Evolutionary conservation across 2,797 vertebrate genomes (phyloP).

Genomic region (Trachurus trachurus): DNA sequence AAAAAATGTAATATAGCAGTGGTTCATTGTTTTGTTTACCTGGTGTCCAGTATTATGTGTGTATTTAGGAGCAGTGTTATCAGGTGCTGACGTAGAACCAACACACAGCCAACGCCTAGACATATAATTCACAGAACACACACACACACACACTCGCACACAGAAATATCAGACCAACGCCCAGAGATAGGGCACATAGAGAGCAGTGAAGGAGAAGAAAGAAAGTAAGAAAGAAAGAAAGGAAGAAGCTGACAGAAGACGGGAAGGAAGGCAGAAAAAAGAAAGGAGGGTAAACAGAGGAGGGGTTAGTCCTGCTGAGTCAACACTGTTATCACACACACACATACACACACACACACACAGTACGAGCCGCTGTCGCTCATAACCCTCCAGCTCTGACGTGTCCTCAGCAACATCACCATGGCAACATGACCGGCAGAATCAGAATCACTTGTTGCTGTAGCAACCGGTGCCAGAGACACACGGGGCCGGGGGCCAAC

Average conservation of each 20-base stretch:
- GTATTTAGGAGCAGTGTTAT: slow-evolving; percentile 39
- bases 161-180: slow-evolving; percentile 37
- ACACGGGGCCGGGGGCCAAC: slow-evolving; percentile 41
- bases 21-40: slow-evolving; percentile 25
- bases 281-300: slow-evolving; percentile 66
- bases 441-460: slow-evolving; percentile 41
- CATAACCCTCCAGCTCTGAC: slow-evolving; percentile 12
- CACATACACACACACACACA: neutral
- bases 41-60: slow-evolving; percentile 35
- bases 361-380: slow-evolving; percentile 35
- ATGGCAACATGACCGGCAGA: slow-evolving; percentile 23
- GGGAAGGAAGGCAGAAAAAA: slow-evolving; percentile 57
- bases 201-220: slow-evolving; percentile 2
- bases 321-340: slow-evolving; percentile 66
- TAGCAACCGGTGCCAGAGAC: slow-evolving; percentile 21
- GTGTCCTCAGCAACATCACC: slow-evolving; percentile 4
- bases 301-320: slow-evolving; percentile 66
- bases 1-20: neutral
- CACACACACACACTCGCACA: slow-evolving; percentile 15
- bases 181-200: slow-evolving; percentile 46
- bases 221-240: slow-evolving; percentile 28
- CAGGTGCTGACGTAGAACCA: slow-evolving; percentile 43
- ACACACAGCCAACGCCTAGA: slow-evolving; percentile 40
- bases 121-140: slow-evolving; percentile 35
- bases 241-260: slow-evolving; percentile 62